Conservation (phyloP, 2,797 vertebrate species). For the Botia almorhae region DNA sequence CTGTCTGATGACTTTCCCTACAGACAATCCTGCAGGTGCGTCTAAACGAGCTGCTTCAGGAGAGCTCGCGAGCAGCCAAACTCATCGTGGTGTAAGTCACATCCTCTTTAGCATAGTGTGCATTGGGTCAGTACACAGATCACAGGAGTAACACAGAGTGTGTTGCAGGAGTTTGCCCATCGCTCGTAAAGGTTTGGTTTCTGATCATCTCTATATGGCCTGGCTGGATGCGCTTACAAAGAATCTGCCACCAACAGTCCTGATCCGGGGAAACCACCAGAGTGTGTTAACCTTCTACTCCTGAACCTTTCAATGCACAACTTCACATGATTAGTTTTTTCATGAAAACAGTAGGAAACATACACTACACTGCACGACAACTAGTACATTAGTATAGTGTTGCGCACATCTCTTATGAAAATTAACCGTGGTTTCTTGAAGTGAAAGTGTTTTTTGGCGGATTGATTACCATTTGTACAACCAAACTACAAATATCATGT, state of each 20-base stretch:
- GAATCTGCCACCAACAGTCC: constrained; percentile 90
- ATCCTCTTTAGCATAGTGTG: background rate
- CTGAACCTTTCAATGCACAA: constrained; percentile 69
- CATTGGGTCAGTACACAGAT: background rate
- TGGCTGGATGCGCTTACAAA: constrained; percentile 94
- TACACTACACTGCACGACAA: background rate
- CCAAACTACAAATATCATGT: too few species aligned
- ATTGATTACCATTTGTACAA: too few species aligned
- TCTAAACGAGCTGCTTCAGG: constrained; percentile 91
- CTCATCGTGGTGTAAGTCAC: constrained; percentile 92
- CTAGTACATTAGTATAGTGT: background rate
- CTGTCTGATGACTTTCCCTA: background rate
- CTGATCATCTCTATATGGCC: constrained; percentile 94
- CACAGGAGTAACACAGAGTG: too few species aligned
- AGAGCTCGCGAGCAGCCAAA: constrained; percentile 90
- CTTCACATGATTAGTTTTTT: background rate
- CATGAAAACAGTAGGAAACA: background rate
- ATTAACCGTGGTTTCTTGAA: background rate
- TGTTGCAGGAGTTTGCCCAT: constrained; percentile 92
- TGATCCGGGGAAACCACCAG: constrained; percentile 97
- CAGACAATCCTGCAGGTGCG: constrained; percentile 94
- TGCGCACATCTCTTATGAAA: background rate
- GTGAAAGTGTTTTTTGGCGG: too few species aligned
- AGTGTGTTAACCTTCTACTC: constrained; percentile 98
- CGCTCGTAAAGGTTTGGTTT: constrained; percentile 91